Conservation (phyloP, 2,113 vertebrate genomes). For the Mugil cephalus region DNA sequence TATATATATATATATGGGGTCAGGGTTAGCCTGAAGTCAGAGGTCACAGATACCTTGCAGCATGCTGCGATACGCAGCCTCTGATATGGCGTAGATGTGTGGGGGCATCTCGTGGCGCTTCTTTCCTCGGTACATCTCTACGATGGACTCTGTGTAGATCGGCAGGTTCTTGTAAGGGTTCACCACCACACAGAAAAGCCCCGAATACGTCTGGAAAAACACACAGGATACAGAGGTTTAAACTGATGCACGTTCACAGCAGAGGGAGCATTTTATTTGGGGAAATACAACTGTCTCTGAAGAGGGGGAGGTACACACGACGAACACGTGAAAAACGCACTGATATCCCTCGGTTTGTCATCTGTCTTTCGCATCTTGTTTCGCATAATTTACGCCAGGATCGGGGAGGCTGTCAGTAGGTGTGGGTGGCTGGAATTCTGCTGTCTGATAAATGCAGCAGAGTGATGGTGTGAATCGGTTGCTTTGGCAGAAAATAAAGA, state of each 20-base stretch:
- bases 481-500: not conserved
- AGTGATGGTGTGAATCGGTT: constrained; percentile 5
- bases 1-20: constrained; percentile 6
- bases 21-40: constrained; percentile 4
- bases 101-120: constrained; percentile 95
- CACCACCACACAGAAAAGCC: constrained; percentile 94
- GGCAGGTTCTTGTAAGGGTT: constrained; percentile 95
- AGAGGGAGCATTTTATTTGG: no score
- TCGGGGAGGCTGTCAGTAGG: no score
- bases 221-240: constrained; percentile 47
- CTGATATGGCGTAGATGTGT: constrained; percentile 93
- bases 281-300: no score
- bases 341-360: no score
- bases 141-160: constrained; percentile 93
- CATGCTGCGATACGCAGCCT: constrained; percentile 94
- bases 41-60: constrained; percentile 87
- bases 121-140: constrained; percentile 95
- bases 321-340: no score
- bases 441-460: constrained; percentile 17
- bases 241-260: not conserved
- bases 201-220: constrained; percentile 89
- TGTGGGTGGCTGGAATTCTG: no score
- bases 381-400: no score
- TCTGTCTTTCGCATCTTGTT: no score
- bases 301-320: no score